Conservation (phyloP, 2,113 vertebrate species). For the Etia nguti region DNA sequence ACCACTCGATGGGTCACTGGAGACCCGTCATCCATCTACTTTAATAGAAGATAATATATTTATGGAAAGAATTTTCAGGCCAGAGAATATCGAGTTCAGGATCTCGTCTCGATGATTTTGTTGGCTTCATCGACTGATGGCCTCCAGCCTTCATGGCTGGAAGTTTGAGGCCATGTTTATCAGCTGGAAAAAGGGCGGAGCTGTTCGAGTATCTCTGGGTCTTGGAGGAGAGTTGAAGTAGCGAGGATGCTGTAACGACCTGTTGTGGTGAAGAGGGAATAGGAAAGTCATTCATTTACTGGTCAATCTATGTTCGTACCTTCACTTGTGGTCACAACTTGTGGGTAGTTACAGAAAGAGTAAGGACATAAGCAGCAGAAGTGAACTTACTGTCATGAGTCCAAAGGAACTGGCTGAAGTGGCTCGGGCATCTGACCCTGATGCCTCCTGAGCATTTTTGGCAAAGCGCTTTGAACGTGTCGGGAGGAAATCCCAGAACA, state of each 20-base stretch:
- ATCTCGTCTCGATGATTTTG: accelerated
- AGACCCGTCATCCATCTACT: background rate
- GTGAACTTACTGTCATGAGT: background rate
- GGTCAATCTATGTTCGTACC: background rate
- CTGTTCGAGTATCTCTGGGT: background rate
- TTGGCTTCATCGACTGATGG: background rate
- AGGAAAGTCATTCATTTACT: background rate
- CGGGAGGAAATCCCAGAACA: accelerated
- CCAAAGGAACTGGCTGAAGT: background rate
- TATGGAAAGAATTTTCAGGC: background rate
- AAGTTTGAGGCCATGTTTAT: accelerated
- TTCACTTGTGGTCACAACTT: background rate
- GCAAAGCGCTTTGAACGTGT: background rate
- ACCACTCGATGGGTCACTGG: background rate
- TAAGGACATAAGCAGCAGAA: background rate
- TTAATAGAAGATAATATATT: background rate
- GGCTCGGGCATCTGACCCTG: background rate
- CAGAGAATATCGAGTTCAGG: background rate
- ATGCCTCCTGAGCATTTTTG: background rate
- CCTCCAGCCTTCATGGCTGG: accelerated
- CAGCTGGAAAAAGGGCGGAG: background rate
- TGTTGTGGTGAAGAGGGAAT: background rate
- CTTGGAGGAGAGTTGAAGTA: background rate
- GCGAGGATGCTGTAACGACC: background rate
- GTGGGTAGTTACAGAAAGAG: background rate